Evolutionary conservation across 2,888 invertebrate species (phyloP), one percentile per base, ranked within the genome.

Genomic region (Portevinia maculata): DNA sequence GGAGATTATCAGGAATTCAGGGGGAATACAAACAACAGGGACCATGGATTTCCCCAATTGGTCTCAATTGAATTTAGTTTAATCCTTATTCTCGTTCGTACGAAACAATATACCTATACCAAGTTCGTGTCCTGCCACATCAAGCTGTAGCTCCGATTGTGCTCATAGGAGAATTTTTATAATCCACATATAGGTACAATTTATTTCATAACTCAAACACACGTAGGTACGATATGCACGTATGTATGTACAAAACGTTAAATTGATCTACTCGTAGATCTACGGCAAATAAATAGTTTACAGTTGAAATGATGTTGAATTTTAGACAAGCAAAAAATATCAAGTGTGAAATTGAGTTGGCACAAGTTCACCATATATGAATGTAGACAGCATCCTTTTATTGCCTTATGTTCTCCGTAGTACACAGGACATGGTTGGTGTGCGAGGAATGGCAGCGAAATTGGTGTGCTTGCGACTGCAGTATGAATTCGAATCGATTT

Each of bases 401-500:
- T 37, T 9, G 41, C 19, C 57, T 11, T 17, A 39, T 34, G 46
- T 69, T 13, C 37, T 64, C 32, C 53, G 67, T 62, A 67, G 53
- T 39, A 32, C 32, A 55, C 46, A 60, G 24, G 32, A 59, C 32
- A 69, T 34, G 13, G 41, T 34, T 30, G 13, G 60, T 55, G 28
- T 67, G 48, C 28, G 46, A 28, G 62, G 71, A 60, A 60, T 71
- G 65, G 34, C 41, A 50, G 60, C 60, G 70, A 34, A 11, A 57
- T 83, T 78, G 60, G 41, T 71, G 62, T 41, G 44, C 37, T 60
- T 59, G 52, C 53, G 75, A 73, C 71, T 83, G 65, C 83, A 67
- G 60, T 60, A 52, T 67, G 55, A 67, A 37, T 67, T 52, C 5
- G 15, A 71, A 83, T 83, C 78, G 78, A 83, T 67, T 59, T 59